Percentiles rank a stretch among this genome's conserved stretches.
Conservation (phyloP, 2,113 vertebrate species). For the Heterotilapia buettikoferi region DNA sequence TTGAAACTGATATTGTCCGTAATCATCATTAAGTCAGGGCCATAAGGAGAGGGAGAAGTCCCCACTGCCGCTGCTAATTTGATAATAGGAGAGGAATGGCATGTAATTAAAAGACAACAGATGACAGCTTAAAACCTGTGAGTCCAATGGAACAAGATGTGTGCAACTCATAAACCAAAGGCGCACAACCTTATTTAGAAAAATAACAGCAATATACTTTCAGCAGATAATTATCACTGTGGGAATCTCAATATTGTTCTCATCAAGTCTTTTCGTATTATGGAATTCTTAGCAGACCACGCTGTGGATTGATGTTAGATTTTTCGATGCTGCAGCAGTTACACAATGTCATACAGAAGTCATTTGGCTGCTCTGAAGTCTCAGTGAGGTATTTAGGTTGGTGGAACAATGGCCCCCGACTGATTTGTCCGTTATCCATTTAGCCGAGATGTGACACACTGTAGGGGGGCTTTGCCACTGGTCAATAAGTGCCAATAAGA, state of each 20-base stretch:
- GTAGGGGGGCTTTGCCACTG: slow-evolving; percentile 60
- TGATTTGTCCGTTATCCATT: slow-evolving; percentile 66
- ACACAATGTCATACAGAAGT: slow-evolving; percentile 23
- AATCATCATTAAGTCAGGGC: slow-evolving; percentile 60
- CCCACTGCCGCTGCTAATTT: slow-evolving; percentile 47
- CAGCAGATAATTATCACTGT: neutral
- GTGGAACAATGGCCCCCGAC: slow-evolving; percentile 28
- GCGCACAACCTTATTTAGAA: neutral
- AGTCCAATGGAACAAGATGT: slow-evolving; percentile 13
- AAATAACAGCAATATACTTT: neutral
- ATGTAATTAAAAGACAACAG: slow-evolving; percentile 64
- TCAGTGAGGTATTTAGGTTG: slow-evolving; percentile 35
- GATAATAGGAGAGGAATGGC: slow-evolving; percentile 37
- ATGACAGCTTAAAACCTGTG: slow-evolving; percentile 22
- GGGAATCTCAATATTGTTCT: neutral
- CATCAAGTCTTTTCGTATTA: neutral
- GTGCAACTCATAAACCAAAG: neutral
- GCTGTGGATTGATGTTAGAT: neutral
- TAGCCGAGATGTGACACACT: slow-evolving; percentile 55
- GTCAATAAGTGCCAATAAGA: slow-evolving; percentile 64
- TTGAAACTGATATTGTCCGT: slow-evolving; percentile 54
- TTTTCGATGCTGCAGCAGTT: neutral
- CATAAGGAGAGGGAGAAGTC: slow-evolving; percentile 16
- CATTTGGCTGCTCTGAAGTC: slow-evolving; percentile 12
- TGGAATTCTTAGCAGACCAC: neutral